Evolutionary conservation across 2,113 vertebrate genomes (phyloP).

Genomic region (Tragelaphus scriptus): DNA sequence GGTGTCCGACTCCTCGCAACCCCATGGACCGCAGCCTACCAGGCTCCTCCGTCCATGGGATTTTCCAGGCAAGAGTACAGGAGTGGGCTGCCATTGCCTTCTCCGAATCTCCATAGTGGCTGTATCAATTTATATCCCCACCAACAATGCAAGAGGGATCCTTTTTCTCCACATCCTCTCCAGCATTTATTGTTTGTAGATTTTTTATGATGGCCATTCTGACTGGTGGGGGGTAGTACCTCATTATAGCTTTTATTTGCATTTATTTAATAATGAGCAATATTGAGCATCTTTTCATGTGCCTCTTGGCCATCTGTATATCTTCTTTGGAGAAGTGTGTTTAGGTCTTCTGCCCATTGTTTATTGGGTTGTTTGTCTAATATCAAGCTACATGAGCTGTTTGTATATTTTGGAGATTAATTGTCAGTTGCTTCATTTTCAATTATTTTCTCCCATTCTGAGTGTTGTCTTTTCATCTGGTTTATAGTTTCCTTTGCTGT

Average conservation of each 20-base stretch:
- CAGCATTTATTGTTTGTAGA: background rate
- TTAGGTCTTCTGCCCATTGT: background rate
- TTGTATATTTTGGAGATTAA: background rate
- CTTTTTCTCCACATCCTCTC: background rate
- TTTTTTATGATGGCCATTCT: background rate
- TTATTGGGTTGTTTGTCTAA: background rate
- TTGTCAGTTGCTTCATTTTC: background rate
- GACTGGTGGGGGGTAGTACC: background rate
- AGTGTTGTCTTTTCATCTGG: background rate
- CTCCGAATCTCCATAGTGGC: background rate
- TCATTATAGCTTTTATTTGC: background rate
- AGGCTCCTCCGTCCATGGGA: too few relatives aligned
- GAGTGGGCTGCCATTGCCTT: too few relatives aligned
- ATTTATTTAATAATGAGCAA: background rate
- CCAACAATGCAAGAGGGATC: background rate
- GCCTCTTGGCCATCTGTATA: background rate
- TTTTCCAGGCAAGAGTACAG: too few relatives aligned
- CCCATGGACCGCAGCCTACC: too few relatives aligned
- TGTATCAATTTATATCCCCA: background rate
- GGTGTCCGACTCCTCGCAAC: too few relatives aligned
- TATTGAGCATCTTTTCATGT: background rate
- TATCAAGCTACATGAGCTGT: background rate
- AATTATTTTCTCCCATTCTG: background rate
- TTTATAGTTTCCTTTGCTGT: background rate
- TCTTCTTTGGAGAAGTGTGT: background rate